These are phyloP conservation scores for Keiferia lycopersicella DNA, from an alignment of 2,888 invertebrate genomes.

Conservation along the genomic window DNA sequence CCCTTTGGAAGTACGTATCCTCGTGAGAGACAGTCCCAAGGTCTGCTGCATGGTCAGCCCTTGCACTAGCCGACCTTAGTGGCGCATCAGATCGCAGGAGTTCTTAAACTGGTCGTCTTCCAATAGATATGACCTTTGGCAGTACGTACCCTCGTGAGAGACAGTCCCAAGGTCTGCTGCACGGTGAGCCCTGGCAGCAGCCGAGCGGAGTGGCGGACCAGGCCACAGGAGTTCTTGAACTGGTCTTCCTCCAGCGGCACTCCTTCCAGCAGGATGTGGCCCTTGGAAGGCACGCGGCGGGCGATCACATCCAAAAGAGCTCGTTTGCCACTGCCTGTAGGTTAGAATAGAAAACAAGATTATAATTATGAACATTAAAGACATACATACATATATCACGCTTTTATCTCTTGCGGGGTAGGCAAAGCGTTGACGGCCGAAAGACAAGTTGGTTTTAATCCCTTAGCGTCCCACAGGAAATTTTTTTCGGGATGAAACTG, in stretches of 20 bases:
- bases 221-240: slow-evolving; percentile 93
- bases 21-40: slow-evolving; percentile 88
- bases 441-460: no score
- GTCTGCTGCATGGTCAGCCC: slow-evolving; percentile 95
- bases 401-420: no score
- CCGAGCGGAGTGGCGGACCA: slow-evolving; percentile 93
- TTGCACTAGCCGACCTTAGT: slow-evolving; percentile 90
- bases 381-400: no score
- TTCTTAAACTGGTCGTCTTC: slow-evolving; percentile 91
- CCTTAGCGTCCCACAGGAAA: no score
- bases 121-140: slow-evolving; percentile 92
- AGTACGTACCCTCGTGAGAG: slow-evolving; percentile 87
- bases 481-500: no score
- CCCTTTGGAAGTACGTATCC: slow-evolving; percentile 88
- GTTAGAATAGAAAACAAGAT: background rate
- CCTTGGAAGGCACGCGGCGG: slow-evolving; percentile 90
- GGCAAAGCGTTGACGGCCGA: no score
- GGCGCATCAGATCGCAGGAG: slow-evolving; percentile 93
- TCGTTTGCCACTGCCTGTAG: slow-evolving; percentile 95
- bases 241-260: slow-evolving; percentile 89
- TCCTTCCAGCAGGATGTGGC: slow-evolving; percentile 94
- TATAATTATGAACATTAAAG: no score
- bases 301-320: slow-evolving; percentile 96
- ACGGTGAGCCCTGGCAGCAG: slow-evolving; percentile 93
- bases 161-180: slow-evolving; percentile 90